A percentile compares a stretch with the other conserved stretches of the same genome.
Evolutionary conservation across 2,888 invertebrate genomes (phyloP).

Genomic region (Dilophus febrilis): DNA sequence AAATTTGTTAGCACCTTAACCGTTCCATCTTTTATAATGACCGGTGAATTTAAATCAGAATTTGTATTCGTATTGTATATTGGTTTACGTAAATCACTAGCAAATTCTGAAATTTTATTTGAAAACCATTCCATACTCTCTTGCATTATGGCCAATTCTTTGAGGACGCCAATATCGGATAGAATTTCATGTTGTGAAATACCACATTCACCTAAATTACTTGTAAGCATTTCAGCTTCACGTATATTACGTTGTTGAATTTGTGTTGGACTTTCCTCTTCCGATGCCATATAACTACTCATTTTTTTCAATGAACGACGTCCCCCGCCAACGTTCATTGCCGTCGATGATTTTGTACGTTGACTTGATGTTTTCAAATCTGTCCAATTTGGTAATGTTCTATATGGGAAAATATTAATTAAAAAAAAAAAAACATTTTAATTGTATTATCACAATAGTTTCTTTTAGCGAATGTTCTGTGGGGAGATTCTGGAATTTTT

Average conservation of each 20-base stretch:
- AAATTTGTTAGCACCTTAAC: conserved; percentile 49
- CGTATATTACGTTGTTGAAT: conserved; percentile 61
- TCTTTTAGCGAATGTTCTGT: no score
- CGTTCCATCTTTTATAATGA: conserved; percentile 36
- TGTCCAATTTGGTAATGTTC: conserved; percentile 64
- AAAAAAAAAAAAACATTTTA: conserved; percentile 4
- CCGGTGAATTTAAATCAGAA: conserved; percentile 13
- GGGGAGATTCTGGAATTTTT: no score
- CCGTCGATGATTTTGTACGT: conserved; percentile 10
- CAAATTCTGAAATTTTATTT: conserved; percentile 42
- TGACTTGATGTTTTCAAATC: conserved; percentile 37
- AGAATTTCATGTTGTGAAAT: conserved; percentile 74
- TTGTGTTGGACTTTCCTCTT: conserved; percentile 64
- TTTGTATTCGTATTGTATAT: conserved; percentile 19
- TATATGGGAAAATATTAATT: conserved; percentile 15
- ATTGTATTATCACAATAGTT: no score
- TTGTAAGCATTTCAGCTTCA: conserved; percentile 85
- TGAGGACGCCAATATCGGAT: conserved; percentile 63
- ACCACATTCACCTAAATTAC: conserved; percentile 76
- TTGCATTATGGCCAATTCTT: conserved; percentile 73
- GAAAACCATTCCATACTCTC: conserved; percentile 86
- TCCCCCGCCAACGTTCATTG: conserved; percentile 1
- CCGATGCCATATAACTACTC: conserved; percentile 33
- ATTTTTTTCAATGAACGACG: conserved; percentile 15
- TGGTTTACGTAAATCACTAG: conserved; percentile 37